phyloP scores from a whole-genome alignment of 1,140 invertebrate genomes.

The Orius insidiosus region DNA sequence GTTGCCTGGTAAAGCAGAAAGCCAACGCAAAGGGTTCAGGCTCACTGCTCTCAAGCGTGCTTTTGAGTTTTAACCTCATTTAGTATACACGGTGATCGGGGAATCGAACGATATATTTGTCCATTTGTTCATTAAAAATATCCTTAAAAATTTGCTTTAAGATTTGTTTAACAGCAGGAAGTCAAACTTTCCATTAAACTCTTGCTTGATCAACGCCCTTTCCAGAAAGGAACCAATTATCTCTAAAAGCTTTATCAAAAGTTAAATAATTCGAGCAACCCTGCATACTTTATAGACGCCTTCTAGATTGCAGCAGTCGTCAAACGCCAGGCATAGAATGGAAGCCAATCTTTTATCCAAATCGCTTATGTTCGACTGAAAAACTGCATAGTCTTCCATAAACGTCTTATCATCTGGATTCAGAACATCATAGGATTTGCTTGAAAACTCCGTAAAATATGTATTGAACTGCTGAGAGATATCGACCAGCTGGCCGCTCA shows the following conservation, averaged over 20 bases:
- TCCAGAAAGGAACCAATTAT: slow-evolving; percentile 75
- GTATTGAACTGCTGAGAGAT: slow-evolving; percentile 81
- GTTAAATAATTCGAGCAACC: neutral
- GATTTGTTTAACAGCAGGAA: no score
- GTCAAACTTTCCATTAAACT: slow-evolving; percentile 69
- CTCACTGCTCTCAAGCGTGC: no score
- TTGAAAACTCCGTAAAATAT: slow-evolving; percentile 69
- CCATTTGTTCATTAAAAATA: no score
- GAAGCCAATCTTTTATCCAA: slow-evolving; percentile 77
- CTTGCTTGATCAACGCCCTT: slow-evolving; percentile 65
- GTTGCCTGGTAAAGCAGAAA: no score
- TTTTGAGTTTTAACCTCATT: no score
- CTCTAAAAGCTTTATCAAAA: slow-evolving; percentile 69
- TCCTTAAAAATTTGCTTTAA: no score
- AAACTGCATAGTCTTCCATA: slow-evolving; percentile 57
- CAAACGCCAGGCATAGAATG: slow-evolving; percentile 78
- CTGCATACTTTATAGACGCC: slow-evolving; percentile 68
- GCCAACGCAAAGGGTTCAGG: no score
- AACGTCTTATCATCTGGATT: slow-evolving; percentile 81
- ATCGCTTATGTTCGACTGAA: slow-evolving; percentile 63
- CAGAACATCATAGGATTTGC: slow-evolving; percentile 69
- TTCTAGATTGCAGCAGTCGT: slow-evolving; percentile 77
- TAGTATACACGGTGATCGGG: no score
- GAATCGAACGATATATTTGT: no score
- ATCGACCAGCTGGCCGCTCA: slow-evolving; percentile 55